Conservation (phyloP, 2,113 vertebrate genomes). For the Dinomys branickii region DNA sequence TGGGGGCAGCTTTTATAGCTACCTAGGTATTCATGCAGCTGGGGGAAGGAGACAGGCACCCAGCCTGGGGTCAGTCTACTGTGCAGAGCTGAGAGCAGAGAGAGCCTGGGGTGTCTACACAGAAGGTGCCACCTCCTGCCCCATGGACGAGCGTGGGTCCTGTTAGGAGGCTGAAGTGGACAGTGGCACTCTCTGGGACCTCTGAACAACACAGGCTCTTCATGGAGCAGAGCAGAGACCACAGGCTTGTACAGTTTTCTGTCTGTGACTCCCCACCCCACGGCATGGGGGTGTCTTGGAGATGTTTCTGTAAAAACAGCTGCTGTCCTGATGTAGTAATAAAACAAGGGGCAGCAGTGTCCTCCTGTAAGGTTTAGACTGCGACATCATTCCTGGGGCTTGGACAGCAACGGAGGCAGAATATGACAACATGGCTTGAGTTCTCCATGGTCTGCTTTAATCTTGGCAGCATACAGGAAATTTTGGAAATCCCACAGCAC, state of each 20-base stretch:
- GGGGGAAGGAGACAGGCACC: not conserved
- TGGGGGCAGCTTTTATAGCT: not conserved
- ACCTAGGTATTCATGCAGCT: not conserved
- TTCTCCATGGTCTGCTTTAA: not conserved
- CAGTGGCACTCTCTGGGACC: not conserved
- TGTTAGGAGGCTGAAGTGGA: slow-evolving; percentile 32
- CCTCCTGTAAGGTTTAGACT: not conserved
- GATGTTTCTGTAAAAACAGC: slow-evolving; percentile 23
- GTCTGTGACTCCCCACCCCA: not conserved
- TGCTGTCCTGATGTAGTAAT: not conserved
- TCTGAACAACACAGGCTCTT: not conserved
- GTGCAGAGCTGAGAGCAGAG: not conserved
- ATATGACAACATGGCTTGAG: not conserved
- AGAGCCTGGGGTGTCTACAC: not conserved
- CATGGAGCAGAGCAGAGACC: not conserved
- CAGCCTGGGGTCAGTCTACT: not conserved
- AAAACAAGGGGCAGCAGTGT: not conserved
- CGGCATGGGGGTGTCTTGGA: not conserved
- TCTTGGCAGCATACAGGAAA: not conserved
- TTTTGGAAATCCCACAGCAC: slow-evolving; percentile 36
- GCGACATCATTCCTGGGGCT: not conserved
- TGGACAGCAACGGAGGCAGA: not conserved
- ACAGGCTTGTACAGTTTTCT: not conserved
- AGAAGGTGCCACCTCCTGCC: not conserved
- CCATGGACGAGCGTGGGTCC: not conserved